These are phyloP conservation scores for Todiramphus chloris DNA, from an alignment of 2,113 vertebrate genomes.

Conservation along the genomic window DNA sequence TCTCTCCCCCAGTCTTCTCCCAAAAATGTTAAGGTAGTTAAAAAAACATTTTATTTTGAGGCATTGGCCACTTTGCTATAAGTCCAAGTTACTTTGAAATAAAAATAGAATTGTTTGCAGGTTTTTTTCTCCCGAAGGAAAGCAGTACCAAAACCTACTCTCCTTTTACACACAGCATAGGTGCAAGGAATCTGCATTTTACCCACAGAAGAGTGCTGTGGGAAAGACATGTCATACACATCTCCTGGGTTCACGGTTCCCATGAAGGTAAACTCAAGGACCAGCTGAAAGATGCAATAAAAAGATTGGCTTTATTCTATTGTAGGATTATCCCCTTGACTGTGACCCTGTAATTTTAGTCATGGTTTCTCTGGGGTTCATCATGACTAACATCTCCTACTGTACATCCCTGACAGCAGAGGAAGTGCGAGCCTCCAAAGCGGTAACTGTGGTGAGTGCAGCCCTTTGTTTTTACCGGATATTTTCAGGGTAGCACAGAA, in stretches of 20 bases:
- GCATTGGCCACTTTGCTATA: background rate
- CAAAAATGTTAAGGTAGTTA: background rate
- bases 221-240: background rate
- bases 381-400: conserved; percentile 49
- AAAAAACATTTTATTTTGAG: background rate
- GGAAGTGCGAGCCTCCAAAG: conserved; percentile 59
- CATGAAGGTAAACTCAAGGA: background rate
- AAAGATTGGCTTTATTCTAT: conserved; percentile 10
- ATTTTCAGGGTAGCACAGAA: conserved; percentile 40
- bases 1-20: background rate
- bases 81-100: background rate
- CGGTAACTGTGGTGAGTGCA: conserved; percentile 37
- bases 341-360: conserved; percentile 17
- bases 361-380: conserved; percentile 31
- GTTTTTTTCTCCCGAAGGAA: background rate
- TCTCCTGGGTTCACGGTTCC: background rate
- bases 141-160: background rate
- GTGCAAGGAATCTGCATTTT: background rate
- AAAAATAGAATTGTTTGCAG: background rate
- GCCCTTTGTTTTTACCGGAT: conserved; percentile 52
- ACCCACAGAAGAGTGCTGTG: background rate
- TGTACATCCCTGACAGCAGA: conserved; percentile 55
- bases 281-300: background rate
- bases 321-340: conserved; percentile 47
- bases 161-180: background rate